Evolutionary conservation across 2,113 vertebrate species (phyloP), one percentile per base, ranked within the genome.

Genomic region (Notothenia coriiceps): DNA sequence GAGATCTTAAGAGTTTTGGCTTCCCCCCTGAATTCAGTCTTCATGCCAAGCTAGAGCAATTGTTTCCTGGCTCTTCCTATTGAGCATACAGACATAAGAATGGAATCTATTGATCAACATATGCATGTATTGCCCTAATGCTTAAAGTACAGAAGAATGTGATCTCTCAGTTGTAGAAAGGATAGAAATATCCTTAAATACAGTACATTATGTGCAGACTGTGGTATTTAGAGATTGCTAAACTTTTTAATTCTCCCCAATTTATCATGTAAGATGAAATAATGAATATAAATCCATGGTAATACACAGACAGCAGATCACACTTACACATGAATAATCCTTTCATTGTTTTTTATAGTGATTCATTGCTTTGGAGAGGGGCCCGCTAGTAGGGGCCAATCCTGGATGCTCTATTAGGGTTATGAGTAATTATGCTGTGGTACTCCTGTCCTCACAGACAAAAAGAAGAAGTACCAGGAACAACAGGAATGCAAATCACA

Each of bases 261-360:
- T 88, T 77, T 82, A 44, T 79, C n/a, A 74, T 59, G 20, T 15
- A n/a, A 57, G 22, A 63, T 76, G 69, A 64, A 84, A 44, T 65
- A 83, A 89, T 87, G 60, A 79, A 83, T 77, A 74, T 77, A 73
- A 87, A 91, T 87, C 47, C 29, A 55, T 22, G 20, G 80, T 52
- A 55, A 69, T 78, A 6, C 65, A 64, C 64, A 17, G 74, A 71
- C 65, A 68, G 47, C 13, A 49, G 76, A 79, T 87, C 73, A 78
- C 63, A 70, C 67, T 82, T 68, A 55, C 18, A 69, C 78, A 83
- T 86, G 78, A 86, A 81, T 87, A 88, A 81, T 83, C 49, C 57
- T 81, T 71, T 80, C 64, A 84, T 82, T 83, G 77, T 59, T 65
- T 61, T 69, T 70, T 70, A 80, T 63, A 43, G 57, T 86, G 79